These are phyloP conservation scores for Yponomeuta cagnagella DNA, from an alignment of 2,888 invertebrate genomes.

Conservation along the genomic window DNA sequence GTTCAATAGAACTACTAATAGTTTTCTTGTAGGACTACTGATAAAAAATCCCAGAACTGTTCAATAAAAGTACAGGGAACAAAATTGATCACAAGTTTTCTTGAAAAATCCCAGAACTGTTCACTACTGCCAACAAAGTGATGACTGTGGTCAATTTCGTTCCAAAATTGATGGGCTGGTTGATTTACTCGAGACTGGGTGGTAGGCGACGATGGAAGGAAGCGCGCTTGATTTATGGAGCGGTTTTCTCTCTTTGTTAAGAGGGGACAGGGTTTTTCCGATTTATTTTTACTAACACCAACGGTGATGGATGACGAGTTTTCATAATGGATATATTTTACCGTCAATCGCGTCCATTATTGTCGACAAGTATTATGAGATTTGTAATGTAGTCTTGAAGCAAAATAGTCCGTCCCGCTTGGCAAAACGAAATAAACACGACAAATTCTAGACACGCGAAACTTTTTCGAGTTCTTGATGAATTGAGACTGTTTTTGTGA, in stretches of 20 bases:
- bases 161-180: too few relatives aligned
- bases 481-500: background rate
- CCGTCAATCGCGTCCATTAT: background rate
- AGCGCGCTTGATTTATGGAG: background rate
- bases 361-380: background rate
- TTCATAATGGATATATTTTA: background rate
- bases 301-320: background rate
- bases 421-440: background rate
- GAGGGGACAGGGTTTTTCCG: background rate
- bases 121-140: too few relatives aligned
- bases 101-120: too few relatives aligned
- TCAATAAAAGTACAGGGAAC: too few relatives aligned
- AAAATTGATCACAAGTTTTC: too few relatives aligned
- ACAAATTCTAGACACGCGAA: background rate
- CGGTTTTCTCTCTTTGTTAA: background rate
- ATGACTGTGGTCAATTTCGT: too few relatives aligned
- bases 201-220: background rate
- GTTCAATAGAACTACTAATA: too few relatives aligned
- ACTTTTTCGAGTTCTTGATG: background rate
- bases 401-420: background rate
- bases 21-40: too few relatives aligned
- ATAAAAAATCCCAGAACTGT: too few relatives aligned
- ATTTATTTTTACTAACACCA: background rate
- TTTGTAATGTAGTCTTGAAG: background rate
- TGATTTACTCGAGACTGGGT: background rate